Evolutionary conservation across 2,113 vertebrate species (phyloP), one percentile per base, ranked within the genome.

Genomic region (Cyprinodon brontotheroides): DNA sequence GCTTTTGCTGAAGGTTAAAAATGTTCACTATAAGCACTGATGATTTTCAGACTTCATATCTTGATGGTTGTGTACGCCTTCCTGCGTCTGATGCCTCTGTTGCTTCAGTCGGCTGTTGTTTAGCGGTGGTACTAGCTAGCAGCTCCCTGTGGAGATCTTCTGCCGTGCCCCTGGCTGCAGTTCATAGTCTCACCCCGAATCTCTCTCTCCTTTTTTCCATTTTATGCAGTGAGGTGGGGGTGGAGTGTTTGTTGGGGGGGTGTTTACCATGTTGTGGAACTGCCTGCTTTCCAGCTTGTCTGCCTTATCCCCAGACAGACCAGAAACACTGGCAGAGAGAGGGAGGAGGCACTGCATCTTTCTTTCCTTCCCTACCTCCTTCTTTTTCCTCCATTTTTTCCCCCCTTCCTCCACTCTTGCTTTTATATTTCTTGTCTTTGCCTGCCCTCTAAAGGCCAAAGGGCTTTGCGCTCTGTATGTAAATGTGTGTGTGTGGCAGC

Each of bases 391-490:
- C 82, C 83, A 72, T 85, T 87, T 59, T 81, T 29, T 2, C 29
- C 29, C 50, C 79, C 87, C 86, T 79, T 89, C 89, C 88, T 89
- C 92, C 84, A 80, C 86, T 86, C 80, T 65, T 11, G 22, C 77
- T 61, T 87, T 89, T 92, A 91, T 94, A 96, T 97, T 96, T 94
- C 95, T 94, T 95, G 96, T 96, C 95, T 96, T 97, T 92, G 97
- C 92, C 97, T 98, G 97, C 98, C 98, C 97, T 97, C 97, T 99
- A 97, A 97, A 97, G 98, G 97, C 96, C 89, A 94, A 91, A 91
- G 92, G 76, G 92, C 93, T 91, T 77, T 85, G 85, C 70, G 65
- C 78, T 88, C 80, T 93, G 64, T 76, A 77, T 93, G 83, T 90
- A 61, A 89, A 69, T 77, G 85, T 67, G 59, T 81, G 64, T 86